A percentile compares a stretch with the other conserved stretches of the same genome.
Evolutionary conservation across 2,113 vertebrate species (phyloP).

Genomic region (Gymnarchus niloticus): DNA sequence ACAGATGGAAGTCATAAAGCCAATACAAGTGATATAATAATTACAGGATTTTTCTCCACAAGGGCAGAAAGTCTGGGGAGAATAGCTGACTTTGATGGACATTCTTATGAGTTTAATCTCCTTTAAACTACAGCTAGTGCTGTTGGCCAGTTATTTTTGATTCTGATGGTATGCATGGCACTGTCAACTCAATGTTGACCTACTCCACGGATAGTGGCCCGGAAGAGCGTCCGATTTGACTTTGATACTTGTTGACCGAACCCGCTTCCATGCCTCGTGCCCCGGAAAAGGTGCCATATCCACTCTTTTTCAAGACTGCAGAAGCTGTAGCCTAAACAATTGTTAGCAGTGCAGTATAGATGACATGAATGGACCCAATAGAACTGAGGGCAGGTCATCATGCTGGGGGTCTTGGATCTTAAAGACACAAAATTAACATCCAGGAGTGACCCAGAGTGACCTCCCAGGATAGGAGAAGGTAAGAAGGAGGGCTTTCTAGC

Average conservation of each 20-base stretch:
- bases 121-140: neutral
- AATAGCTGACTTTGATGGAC: neutral
- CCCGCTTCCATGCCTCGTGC: neutral
- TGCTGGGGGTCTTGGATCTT: neutral
- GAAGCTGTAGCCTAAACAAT: neutral
- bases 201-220: too few species aligned
- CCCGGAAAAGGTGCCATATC: neutral
- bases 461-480: too few species aligned
- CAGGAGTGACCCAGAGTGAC: neutral
- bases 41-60: neutral
- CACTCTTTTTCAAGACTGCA: neutral
- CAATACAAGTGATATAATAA: slow-evolving; percentile 6
- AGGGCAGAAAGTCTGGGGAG: neutral
- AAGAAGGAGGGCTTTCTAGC: neutral
- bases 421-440: neutral
- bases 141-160: neutral
- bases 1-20: slow-evolving; percentile 25
- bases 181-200: too few species aligned
- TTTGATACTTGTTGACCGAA: too few species aligned
- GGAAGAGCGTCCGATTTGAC: too few species aligned
- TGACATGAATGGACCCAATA: neutral
- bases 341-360: neutral
- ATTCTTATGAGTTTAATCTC: neutral
- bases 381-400: neutral
- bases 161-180: neutral